Evolutionary conservation across 2,797 vertebrate species (phyloP).

Genomic region (Pantherophis alleghaniensis): DNA sequence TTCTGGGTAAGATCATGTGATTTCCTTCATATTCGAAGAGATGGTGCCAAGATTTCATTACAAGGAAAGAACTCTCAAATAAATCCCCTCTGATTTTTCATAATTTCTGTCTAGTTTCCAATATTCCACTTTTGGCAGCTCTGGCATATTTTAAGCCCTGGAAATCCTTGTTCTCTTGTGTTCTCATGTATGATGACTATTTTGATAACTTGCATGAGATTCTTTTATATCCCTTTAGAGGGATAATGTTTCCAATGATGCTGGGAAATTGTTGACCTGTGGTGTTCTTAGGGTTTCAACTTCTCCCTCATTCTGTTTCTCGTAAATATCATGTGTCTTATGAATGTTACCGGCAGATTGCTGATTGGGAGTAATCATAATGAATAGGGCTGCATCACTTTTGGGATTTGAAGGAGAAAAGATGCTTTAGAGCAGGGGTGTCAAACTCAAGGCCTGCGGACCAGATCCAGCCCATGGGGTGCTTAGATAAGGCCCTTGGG

Average conservation of each 20-base stretch:
- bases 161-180: not conserved
- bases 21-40: not conserved
- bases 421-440: not conserved
- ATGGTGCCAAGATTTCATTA: not conserved
- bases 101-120: not conserved
- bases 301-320: not conserved
- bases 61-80: not conserved
- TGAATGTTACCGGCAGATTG: not conserved
- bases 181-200: not conserved
- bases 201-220: not conserved
- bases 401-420: not conserved
- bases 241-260: not conserved
- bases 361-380: not conserved
- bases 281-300: not conserved
- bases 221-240: not conserved
- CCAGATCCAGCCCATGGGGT: too few relatives aligned
- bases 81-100: not conserved
- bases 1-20: not conserved
- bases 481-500: too few relatives aligned
- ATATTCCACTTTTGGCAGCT: not conserved
- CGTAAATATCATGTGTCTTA: not conserved
- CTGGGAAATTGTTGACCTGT: not conserved
- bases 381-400: not conserved
- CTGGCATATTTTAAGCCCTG: not conserved
- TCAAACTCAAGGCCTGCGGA: too few relatives aligned